Evolutionary conservation across 2,113 vertebrate species (phyloP).

Genomic region (Lophotis ruficrista): DNA sequence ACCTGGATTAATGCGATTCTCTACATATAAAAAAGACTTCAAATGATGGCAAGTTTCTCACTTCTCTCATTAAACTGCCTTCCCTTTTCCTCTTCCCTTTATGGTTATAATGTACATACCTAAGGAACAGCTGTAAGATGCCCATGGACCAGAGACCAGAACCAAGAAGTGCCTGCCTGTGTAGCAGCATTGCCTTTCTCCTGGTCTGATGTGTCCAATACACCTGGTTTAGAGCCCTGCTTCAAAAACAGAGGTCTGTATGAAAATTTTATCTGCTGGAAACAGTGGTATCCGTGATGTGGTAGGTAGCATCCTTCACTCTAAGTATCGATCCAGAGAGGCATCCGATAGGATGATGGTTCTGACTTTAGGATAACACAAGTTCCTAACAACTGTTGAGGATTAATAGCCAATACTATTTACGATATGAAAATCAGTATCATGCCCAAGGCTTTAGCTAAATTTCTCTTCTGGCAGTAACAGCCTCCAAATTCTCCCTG

Average conservation of each 20-base stretch:
- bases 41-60: background rate
- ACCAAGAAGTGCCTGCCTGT: background rate
- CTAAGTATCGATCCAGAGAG: background rate
- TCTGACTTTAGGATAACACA: background rate
- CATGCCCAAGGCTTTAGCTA: background rate
- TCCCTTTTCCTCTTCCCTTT: background rate
- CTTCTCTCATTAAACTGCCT: background rate
- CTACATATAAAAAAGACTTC: background rate
- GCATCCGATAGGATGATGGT: background rate
- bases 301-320: background rate
- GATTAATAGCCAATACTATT: background rate
- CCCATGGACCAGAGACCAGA: background rate
- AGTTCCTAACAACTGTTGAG: background rate
- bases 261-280: background rate
- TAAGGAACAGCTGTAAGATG: background rate
- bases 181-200: background rate
- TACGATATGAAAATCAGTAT: background rate
- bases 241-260: background rate
- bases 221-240: background rate
- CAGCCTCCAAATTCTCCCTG: background rate
- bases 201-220: background rate
- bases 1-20: background rate
- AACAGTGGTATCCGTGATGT: background rate
- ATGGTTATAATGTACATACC: no score
- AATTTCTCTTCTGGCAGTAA: background rate